A percentile compares a stretch with the other conserved stretches of the same genome.
Evolutionary conservation across 1,140 invertebrate species (phyloP).

Genomic region (Lepidurus apus): DNA sequence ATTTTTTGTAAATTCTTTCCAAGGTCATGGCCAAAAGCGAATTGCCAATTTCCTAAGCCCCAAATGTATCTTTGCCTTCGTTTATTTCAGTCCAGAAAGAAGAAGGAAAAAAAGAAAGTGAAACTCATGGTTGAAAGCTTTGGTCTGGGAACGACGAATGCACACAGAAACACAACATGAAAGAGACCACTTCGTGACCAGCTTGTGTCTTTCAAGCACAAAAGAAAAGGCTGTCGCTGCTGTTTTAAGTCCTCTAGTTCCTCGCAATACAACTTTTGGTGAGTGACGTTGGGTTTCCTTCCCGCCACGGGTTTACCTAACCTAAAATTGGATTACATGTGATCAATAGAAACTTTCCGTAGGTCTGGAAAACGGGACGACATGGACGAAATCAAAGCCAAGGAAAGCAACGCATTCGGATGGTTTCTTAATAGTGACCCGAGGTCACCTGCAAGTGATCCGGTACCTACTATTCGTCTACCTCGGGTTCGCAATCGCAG

Average conservation of each 20-base stretch:
- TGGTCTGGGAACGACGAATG: neutral
- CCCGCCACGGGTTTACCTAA: neutral
- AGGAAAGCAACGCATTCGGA: constrained; percentile 3
- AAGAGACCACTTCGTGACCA: neutral
- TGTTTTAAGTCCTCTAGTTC: neutral
- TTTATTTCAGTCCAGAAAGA: neutral
- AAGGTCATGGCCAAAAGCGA: neutral
- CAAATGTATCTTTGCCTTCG: neutral
- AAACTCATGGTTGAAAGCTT: neutral
- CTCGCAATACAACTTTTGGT: neutral
- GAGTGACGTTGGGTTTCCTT: neutral
- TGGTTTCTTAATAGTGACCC: neutral
- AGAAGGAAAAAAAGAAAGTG: neutral
- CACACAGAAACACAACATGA: neutral
- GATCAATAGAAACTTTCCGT: neutral
- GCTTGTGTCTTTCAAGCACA: neutral
- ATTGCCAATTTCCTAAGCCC: neutral
- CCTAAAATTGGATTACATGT: constrained; percentile 3
- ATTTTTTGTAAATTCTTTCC: neutral
- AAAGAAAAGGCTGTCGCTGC: neutral
- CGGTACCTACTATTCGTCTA: neutral
- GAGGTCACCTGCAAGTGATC: neutral
- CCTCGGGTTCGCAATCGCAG: neutral
- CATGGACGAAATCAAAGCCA: neutral
- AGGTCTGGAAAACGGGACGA: neutral